Evolutionary conservation across 1,140 invertebrate genomes (phyloP).

Genomic region (Cydia fagiglandana): DNA sequence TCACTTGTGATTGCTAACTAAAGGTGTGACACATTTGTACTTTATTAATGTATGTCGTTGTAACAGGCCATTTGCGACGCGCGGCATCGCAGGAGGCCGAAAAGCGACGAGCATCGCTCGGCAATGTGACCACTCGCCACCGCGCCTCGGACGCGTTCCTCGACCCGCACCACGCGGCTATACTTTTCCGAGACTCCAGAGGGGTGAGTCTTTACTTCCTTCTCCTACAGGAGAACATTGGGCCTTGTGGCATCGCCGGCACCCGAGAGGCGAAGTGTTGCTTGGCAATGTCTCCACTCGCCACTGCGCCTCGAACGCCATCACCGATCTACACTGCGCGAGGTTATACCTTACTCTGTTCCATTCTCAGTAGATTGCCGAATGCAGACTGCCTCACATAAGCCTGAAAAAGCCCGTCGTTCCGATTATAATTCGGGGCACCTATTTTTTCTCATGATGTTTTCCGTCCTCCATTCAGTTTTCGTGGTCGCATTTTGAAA

Average conservation of each 20-base stretch:
- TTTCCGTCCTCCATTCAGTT: too few species aligned
- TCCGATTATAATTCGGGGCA: too few species aligned
- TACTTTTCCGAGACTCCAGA: constrained; percentile 92
- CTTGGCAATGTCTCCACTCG: constrained; percentile 82
- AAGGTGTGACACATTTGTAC: not conserved
- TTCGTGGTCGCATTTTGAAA: too few species aligned
- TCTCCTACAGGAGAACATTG: constrained; percentile 56
- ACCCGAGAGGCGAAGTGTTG: constrained; percentile 85
- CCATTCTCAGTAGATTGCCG: too few species aligned
- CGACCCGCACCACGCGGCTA: constrained; percentile 92
- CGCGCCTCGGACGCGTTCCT: constrained; percentile 85
- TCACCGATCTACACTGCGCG: too few species aligned
- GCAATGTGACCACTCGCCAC: constrained; percentile 81
- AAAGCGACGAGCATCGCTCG: constrained; percentile 85
- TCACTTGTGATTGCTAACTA: not conserved
- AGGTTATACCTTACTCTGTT: too few species aligned
- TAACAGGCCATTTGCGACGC: constrained; percentile 84
- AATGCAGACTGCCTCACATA: too few species aligned
- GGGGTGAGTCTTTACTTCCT: constrained; percentile 85
- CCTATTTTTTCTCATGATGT: too few species aligned
- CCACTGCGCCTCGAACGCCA: constrained; percentile 83
- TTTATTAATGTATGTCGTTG: constrained; percentile 23
- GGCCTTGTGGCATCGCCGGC: constrained; percentile 86
- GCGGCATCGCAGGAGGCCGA: constrained; percentile 87
- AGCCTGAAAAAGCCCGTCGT: too few species aligned